Base-by-base conservation (phyloP, 92 coral and sea anemone species). In the Paramuricea clavata region DNA sequence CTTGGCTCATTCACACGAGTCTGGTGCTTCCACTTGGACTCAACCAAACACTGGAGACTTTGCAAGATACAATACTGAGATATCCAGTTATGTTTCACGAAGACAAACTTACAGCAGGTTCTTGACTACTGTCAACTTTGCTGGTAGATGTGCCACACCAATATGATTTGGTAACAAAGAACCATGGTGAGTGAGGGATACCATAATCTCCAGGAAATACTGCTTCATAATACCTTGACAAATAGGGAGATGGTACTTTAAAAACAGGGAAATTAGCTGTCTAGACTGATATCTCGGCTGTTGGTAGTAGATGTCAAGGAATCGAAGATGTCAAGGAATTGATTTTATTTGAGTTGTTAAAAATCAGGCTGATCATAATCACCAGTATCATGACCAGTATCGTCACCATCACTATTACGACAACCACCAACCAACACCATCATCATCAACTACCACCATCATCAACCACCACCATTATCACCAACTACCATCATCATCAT, bases 171-270 rank as follows among this genome's bases (percentile, higher is more conserved):
- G 85, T 91, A 85, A 96, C 91, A 2, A 98, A 95, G 70, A 96
- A 96, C 88, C 95, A 95, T 57, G 95, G 93, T 12, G 98, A 97
- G 60, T 88, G 89, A 19, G 99, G 98, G 23, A 96, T 94, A 42
- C 99, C 99, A 75, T 91, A 96, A n/a, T 90, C 92, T 19, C 99
- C 99, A 7, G 99, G 98, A 34, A 89, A 93, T 47, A 96, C 97
- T 30, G 91, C 97, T 80, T 94, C 98, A 44, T 94, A 80, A 80
- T 96, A 96, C 99, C 99, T 96, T 75, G 35, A 61, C 68, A 21
- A 35, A 43, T 16, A 31, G 7, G 31, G 42, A 23, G 31, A 70
- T 39, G 44, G 44, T 39, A 39, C 5, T 23, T 30, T 7, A 68
- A 68, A 1, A 27, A 0, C 39, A 68, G 33, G 2, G 71, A 26